Evolutionary conservation across 1,140 invertebrate species (phyloP), one percentile per base, ranked within the genome.

Genomic region (Phymorhynchus buccinoides): DNA sequence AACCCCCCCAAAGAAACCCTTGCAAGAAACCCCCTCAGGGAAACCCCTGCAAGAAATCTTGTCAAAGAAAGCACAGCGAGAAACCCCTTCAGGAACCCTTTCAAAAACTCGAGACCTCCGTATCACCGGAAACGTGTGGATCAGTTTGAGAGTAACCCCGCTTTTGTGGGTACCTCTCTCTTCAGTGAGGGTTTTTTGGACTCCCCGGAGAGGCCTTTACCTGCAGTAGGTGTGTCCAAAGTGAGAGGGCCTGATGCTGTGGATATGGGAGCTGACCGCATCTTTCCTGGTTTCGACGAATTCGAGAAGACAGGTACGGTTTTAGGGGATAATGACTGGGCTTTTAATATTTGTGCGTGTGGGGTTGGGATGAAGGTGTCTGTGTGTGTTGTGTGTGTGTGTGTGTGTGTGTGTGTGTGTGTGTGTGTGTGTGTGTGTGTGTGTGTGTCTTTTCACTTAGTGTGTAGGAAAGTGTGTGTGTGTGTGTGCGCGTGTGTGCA

Each of bases 101-200:
- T 84, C 68, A 30, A 78, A 1, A 78, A 78, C 75, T 39, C 52
- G 27, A 56, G 39, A 27, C 80, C 62, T 41, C 56, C 52, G 16
- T 66, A 41, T n/a, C n/a, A n/a, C 32, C 18, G 48, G 9, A 41
- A 30, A 22, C 41, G 77, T 6, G 14, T n/a, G 22, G 77, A 79
- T 44, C 41, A 79, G 41, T 79, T 79, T 44, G 77, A 56, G 42
- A 79, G 77, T 41, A 79, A 79, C 42, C 77, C 77, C 14, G 77
- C 77, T 41, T 79, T 52, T 22, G 77, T 79, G 42, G 77, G 77
- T n/a, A 79, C 77, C 27, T 79, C 77, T 3, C 77, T 79, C 22
- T 52, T 79, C 77, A 52, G 77, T 30, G 77, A 79, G 52, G 77
- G 77, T 4, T 79, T 79, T 30, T n/a, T 79, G 42, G 77, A 79